Evolutionary conservation across 2,888 invertebrate genomes (phyloP).

Genomic region (Osmoderma eremita): DNA sequence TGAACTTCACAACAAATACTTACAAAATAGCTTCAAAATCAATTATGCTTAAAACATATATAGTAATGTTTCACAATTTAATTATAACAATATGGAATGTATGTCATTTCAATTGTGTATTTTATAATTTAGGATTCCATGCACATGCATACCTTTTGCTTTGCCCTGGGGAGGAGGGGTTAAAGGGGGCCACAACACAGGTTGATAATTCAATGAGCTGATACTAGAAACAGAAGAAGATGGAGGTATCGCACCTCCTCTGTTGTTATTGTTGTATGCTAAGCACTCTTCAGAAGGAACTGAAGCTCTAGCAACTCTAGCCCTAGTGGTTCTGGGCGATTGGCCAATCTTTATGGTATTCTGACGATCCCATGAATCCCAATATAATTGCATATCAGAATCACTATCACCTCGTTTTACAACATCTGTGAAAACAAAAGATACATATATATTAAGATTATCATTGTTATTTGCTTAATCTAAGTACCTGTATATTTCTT

Average conservation of each 20-base stretch:
- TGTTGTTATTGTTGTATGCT: slow-evolving; percentile 63
- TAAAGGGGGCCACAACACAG: slow-evolving; percentile 56
- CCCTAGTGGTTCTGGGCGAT: slow-evolving; percentile 65
- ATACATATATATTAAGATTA: slow-evolving; percentile 8
- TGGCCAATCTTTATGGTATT: slow-evolving; percentile 59
- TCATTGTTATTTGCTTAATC: not conserved
- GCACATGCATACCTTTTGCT: slow-evolving; percentile 60
- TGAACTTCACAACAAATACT: slow-evolving; percentile 20
- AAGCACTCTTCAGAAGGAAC: slow-evolving; percentile 71
- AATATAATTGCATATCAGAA: slow-evolving; percentile 78
- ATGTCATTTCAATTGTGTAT: slow-evolving; percentile 3
- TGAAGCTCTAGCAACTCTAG: slow-evolving; percentile 66
- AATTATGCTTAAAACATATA: slow-evolving; percentile 19
- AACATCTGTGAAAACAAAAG: slow-evolving; percentile 64
- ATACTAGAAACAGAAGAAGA: slow-evolving; percentile 67
- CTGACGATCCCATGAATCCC: slow-evolving; percentile 92
- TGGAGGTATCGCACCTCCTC: slow-evolving; percentile 65
- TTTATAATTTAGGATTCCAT: slow-evolving; percentile 38
- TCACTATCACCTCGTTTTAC: slow-evolving; percentile 70
- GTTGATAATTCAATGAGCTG: slow-evolving; percentile 64
- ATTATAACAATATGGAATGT: no score
- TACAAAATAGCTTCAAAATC: slow-evolving; percentile 25
- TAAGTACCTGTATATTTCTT: slow-evolving; percentile 81
- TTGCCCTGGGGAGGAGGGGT: slow-evolving; percentile 59
- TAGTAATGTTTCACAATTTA: not conserved